phyloP scores from a whole-genome alignment of 2,797 vertebrate genomes.

The Lepus townsendii region DNA sequence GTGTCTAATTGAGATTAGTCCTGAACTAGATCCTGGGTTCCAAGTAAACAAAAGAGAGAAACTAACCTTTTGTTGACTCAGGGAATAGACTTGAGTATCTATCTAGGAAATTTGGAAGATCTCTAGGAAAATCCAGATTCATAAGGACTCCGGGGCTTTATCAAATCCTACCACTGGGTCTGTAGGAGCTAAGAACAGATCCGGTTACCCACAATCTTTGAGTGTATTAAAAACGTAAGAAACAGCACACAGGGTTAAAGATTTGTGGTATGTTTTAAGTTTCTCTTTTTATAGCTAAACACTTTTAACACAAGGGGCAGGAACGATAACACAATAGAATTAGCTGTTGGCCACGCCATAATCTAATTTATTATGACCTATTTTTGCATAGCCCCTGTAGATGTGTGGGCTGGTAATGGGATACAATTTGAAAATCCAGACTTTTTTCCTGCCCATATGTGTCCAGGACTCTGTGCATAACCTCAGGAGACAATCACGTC shows the following conservation, averaged over 20 bases:
- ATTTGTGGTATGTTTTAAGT: constrained; percentile 26
- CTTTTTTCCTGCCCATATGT: background rate
- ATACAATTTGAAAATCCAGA: background rate
- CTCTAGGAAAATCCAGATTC: constrained; percentile 51
- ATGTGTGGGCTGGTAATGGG: background rate
- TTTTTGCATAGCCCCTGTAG: background rate
- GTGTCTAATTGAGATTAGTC: constrained; percentile 1
- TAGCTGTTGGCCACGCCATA: background rate
- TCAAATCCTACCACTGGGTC: background rate
- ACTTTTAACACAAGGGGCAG: background rate
- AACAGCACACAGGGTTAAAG: background rate
- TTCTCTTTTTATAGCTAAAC: background rate
- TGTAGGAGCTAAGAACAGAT: constrained; percentile 23
- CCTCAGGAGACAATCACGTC: constrained; percentile 8
- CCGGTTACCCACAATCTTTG: background rate
- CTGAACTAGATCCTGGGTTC: background rate
- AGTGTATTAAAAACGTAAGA: background rate
- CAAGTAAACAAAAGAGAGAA: constrained; percentile 34
- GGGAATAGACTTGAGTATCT: background rate
- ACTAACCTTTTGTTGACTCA: constrained; percentile 53
- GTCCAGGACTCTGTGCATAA: background rate
- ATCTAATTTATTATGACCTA: background rate
- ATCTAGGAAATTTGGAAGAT: constrained; percentile 11
- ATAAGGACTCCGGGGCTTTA: background rate
- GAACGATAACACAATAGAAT: background rate